Evolutionary conservation across 2,888 invertebrate genomes (phyloP).

Genomic region (Chaetogeoica ovagalla): DNA sequence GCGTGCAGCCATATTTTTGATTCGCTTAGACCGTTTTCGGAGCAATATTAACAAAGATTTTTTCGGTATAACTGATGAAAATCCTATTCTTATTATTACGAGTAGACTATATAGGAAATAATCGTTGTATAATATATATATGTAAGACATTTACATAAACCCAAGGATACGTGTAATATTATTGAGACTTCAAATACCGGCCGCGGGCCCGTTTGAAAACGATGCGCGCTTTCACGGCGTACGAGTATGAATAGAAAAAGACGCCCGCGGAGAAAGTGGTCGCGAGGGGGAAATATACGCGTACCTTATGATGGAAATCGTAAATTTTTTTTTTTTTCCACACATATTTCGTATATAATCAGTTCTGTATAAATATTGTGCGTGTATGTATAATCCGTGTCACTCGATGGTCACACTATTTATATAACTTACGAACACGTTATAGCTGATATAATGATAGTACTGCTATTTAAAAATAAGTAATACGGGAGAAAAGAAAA

Average conservation of each 20-base stretch:
- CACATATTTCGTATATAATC: background rate
- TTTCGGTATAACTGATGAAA: background rate
- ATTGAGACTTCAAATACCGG: background rate
- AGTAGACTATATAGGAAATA: background rate
- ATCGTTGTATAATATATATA: too few relatives aligned
- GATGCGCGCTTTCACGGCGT: conserved; percentile 31
- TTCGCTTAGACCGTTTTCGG: too few relatives aligned
- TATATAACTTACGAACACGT: too few relatives aligned
- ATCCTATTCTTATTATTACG: background rate
- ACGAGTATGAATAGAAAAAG: conserved; percentile 1
- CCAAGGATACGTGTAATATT: conserved; percentile 22
- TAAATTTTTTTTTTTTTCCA: background rate
- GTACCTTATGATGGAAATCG: background rate
- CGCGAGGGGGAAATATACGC: conserved; percentile 8
- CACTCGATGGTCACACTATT: background rate
- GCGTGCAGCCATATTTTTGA: too few relatives aligned
- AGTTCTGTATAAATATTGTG: background rate
- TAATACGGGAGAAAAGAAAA: too few relatives aligned
- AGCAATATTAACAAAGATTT: too few relatives aligned
- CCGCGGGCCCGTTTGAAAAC: background rate
- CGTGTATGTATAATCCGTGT: background rate
- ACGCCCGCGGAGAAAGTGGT: conserved; percentile 49
- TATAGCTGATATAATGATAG: too few relatives aligned
- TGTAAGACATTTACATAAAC: conserved; percentile 38
- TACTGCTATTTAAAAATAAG: too few relatives aligned